Percentiles rank a stretch among this genome's conserved stretches.
Conservation (phyloP, 2,113 vertebrate species). For the Phyllopteryx taeniolatus region DNA sequence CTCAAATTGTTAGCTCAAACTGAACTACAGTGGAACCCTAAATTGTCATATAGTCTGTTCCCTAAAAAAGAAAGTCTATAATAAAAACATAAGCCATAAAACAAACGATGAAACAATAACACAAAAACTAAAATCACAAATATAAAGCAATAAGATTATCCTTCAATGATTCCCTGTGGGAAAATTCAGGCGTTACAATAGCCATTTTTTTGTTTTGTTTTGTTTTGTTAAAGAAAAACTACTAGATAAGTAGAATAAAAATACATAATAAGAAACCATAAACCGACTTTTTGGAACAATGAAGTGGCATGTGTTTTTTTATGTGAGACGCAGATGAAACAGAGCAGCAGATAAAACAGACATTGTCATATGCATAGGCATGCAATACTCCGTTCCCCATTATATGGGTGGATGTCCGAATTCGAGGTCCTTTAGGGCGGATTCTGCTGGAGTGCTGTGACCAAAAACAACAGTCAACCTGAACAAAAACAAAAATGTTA, state of each 20-base stretch:
- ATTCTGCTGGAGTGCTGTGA: background rate
- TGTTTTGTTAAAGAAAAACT: too few species aligned
- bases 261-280: too few species aligned
- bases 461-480: constrained; percentile 8
- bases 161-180: background rate
- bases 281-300: too few species aligned
- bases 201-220: too few species aligned
- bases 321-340: too few species aligned
- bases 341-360: too few species aligned
- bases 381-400: too few species aligned
- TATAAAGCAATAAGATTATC: background rate
- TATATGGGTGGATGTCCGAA: background rate
- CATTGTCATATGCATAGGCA: too few species aligned
- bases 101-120: background rate
- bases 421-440: too few species aligned
- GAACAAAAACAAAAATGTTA: background rate
- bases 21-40: background rate
- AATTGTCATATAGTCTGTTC: too few species aligned
- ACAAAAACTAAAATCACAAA: background rate
- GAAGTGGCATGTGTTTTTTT: background rate
- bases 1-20: background rate
- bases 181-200: background rate
- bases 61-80: too few species aligned
- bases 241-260: too few species aligned
- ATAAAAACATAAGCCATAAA: background rate